Evolutionary conservation across 2,797 vertebrate species (phyloP), one percentile per base, ranked within the genome.

Genomic region (Emys orbicularis): DNA sequence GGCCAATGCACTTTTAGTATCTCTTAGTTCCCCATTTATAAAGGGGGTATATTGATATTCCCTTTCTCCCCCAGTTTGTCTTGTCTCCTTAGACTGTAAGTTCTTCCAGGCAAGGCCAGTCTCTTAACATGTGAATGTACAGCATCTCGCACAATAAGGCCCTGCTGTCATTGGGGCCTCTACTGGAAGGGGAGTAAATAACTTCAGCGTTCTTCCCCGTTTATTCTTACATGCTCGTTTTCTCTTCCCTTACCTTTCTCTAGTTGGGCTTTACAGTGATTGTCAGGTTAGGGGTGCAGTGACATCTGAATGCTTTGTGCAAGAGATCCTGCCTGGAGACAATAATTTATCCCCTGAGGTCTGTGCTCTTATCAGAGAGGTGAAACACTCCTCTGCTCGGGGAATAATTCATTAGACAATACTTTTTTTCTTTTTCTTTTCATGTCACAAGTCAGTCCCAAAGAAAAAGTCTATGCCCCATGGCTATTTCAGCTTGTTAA

Each of bases 351-450:
- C 95, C 95, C 96, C 95, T 92, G 92, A 93, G 94, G 95, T 95
- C 52, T 92, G 56, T 88, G 76, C 68, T 96, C 68, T 95, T 97
- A 92, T 93, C 96, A 89, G 85, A 61, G 2, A 0, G 90, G 91
- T 91, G 61, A 96, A 93, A 87, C 37, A 74, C 86, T 88, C 93
- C 83, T 80, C 92, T 86, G 56, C 61, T 87, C 53, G 57, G 50
- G 25, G 91, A 95, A 97, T 96, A 97, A 93, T 34, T 89, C 86
- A 88, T 97, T 96, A 93, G 88, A 93, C 93, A 96, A 97, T 90
- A 90, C 29, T 89, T 96, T 96, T 92, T 95, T 15, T 72, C 54
- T 41, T 76, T 77, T 54, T 76, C n/a, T 9, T n/a, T 53, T 86
- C 91, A 84, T 89, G 85, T 54, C 91, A 72, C n/a, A 90, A 90